Conservation (phyloP, 2,797 vertebrate species). For the Rhincodon typus region DNA sequence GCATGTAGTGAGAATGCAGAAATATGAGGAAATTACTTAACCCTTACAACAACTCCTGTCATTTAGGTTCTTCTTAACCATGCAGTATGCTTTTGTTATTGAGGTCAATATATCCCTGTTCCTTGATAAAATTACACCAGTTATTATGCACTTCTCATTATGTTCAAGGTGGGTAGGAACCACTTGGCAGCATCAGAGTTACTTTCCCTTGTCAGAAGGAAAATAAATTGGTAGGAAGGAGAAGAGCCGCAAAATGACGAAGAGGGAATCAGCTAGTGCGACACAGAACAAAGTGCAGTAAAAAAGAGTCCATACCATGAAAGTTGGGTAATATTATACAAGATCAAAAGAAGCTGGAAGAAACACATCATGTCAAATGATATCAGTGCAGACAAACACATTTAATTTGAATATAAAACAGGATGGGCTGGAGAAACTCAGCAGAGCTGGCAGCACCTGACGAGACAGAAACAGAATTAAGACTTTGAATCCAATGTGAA, state of each 20-base stretch:
- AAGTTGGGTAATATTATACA: too few species aligned
- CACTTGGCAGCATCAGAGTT: too few species aligned
- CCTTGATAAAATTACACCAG: neutral
- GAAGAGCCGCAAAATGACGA: neutral
- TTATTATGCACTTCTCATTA: neutral
- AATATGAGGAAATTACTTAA: neutral
- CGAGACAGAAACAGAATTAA: too few species aligned
- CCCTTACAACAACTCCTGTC: neutral
- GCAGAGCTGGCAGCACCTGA: too few species aligned
- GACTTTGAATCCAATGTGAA: too few species aligned
- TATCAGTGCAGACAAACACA: too few species aligned
- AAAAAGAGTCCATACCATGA: too few species aligned
- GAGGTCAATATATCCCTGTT: neutral
- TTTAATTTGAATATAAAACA: too few species aligned
- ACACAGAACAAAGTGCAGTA: neutral
- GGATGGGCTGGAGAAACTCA: too few species aligned
- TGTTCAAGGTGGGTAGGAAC: neutral
- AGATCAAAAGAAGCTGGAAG: too few species aligned
- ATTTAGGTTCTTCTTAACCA: neutral
- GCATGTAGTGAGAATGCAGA: neutral
- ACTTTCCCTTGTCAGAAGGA: neutral
- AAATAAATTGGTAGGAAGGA: neutral
- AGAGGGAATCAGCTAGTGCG: neutral
- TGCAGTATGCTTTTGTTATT: neutral
- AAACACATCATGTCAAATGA: too few species aligned